Percentiles rank a stretch among this genome's conserved stretches.
Conservation (phyloP, 1,140 invertebrate species). For the Brachionus manjavacas region DNA sequence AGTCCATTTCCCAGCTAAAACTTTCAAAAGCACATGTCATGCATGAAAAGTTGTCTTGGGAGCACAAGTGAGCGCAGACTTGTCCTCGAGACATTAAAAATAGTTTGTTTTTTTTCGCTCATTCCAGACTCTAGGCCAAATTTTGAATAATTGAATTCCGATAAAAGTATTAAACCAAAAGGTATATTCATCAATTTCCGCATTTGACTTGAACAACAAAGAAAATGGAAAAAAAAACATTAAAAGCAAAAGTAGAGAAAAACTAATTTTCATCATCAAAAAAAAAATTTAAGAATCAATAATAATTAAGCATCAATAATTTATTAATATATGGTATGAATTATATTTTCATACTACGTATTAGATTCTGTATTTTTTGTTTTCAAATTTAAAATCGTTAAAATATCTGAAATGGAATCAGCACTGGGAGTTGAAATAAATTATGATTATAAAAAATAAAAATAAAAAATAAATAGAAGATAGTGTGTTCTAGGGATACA, state of each 20-base stretch:
- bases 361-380: slow-evolving; percentile 8
- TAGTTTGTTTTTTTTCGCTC: not conserved
- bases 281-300: slow-evolving; percentile 7
- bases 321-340: slow-evolving; percentile 20
- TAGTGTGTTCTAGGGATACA: not conserved
- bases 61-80: not conserved
- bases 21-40: not conserved
- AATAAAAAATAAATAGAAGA: not conserved
- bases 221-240: not conserved
- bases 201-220: not conserved
- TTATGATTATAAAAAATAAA: not conserved
- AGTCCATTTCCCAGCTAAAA: not conserved
- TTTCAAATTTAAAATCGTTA: not conserved
- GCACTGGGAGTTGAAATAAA: not conserved
- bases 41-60: not conserved
- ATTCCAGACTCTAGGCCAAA: not conserved
- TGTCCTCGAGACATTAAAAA: not conserved
- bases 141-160: not conserved
- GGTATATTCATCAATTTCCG: not conserved
- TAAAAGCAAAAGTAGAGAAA: not conserved
- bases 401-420: slow-evolving; percentile 29
- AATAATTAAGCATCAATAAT: slow-evolving; percentile 39
- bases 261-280: slow-evolving; percentile 22
- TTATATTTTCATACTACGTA: not conserved
- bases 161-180: not conserved